These are phyloP conservation scores for Brachynemurus nebulosus DNA, from an alignment of 2,888 invertebrate genomes.

Conservation along the genomic window DNA sequence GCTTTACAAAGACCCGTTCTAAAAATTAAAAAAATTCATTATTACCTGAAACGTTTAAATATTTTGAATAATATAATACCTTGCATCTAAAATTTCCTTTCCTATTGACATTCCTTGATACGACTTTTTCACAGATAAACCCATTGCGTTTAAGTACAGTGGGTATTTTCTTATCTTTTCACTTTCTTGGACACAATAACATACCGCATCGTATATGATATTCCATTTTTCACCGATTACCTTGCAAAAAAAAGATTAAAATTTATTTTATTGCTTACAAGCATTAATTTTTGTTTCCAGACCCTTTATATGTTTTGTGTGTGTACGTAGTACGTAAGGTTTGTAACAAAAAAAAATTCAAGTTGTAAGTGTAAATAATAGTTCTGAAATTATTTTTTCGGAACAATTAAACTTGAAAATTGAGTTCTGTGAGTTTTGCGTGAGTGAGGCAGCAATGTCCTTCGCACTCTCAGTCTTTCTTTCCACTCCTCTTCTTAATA, in stretches of 20 bases:
- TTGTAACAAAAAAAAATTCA: too few species aligned
- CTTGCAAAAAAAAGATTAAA: slow-evolving; percentile 6
- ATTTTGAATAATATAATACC: slow-evolving; percentile 13
- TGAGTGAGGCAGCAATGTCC: too few species aligned
- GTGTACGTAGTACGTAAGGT: too few species aligned
- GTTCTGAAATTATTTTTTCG: too few species aligned
- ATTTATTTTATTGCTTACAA: background rate
- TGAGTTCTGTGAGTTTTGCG: too few species aligned
- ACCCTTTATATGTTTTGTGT: too few species aligned
- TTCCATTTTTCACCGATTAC: slow-evolving; percentile 10
- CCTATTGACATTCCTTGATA: slow-evolving; percentile 26
- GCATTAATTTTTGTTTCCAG: too few species aligned
- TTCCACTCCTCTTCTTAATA: too few species aligned
- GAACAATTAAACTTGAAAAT: too few species aligned
- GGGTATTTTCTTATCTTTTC: slow-evolving; percentile 11
- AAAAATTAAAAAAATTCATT: slow-evolving; percentile 13
- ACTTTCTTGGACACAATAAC: background rate
- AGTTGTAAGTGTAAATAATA: too few species aligned
- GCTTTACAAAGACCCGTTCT: slow-evolving; percentile 39
- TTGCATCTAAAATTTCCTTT: slow-evolving; percentile 18
- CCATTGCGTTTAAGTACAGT: slow-evolving; percentile 25
- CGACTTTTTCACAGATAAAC: slow-evolving; percentile 24
- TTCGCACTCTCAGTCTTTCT: too few species aligned
- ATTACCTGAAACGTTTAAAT: background rate
- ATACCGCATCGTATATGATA: slow-evolving; percentile 12